Conservation (phyloP, 2,797 vertebrate genomes). For the Bovichtus diacanthus region DNA sequence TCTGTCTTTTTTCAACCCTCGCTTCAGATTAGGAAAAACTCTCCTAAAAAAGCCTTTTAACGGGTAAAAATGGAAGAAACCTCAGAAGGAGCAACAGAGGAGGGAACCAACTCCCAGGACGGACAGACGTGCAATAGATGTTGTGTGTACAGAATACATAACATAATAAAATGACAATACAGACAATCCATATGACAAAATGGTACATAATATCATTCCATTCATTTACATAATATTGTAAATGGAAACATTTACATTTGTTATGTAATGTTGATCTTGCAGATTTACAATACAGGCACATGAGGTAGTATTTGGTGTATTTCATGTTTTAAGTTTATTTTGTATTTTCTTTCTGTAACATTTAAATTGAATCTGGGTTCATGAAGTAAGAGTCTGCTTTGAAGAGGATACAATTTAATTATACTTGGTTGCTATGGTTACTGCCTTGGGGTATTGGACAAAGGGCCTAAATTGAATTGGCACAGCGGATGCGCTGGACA, state of each 20-base stretch:
- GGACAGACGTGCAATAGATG: too few relatives aligned
- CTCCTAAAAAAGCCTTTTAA: too few relatives aligned
- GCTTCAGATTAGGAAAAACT: too few relatives aligned
- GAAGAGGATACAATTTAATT: background rate
- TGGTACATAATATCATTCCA: background rate
- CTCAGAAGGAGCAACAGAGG: too few relatives aligned
- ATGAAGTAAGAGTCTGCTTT: background rate
- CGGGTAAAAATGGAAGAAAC: too few relatives aligned
- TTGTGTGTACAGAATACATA: too few relatives aligned
- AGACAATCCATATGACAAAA: too few relatives aligned
- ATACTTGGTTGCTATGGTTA: constrained; percentile 1
- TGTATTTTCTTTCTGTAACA: background rate
- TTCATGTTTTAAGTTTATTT: background rate
- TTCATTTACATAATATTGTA: background rate
- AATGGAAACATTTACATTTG: background rate
- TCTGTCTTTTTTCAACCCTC: too few relatives aligned
- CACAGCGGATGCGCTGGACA: background rate
- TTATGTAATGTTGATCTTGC: background rate
- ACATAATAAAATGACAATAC: too few relatives aligned
- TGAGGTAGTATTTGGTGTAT: background rate
- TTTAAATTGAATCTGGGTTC: background rate
- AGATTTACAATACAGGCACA: background rate
- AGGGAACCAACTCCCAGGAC: too few relatives aligned
- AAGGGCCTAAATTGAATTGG: background rate
- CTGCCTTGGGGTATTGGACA: background rate